Base-by-base conservation (phyloP, 2,113 vertebrate species). In the Centrocercus urophasianus region DNA sequence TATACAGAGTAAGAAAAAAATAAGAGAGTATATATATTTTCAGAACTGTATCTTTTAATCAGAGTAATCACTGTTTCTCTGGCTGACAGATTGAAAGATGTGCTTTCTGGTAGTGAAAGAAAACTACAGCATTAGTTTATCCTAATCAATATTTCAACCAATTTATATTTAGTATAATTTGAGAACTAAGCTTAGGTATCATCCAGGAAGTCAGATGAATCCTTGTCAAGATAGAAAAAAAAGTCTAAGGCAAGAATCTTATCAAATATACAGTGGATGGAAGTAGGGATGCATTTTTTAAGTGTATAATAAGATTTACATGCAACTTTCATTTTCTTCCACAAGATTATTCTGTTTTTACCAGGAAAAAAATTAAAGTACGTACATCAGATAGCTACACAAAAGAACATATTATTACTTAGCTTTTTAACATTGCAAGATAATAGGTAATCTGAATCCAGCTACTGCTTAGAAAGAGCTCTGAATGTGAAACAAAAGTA, bases 391-490 rank as follows among this genome's bases (percentile, higher is more conserved):
- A 90, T 79, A 64, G 50, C 36, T 87, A 66, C 52, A 93, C 91
- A 96, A 94, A 95, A 94, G 85, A 96, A 93, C 71, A 48, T 93
- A 73, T 92, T 91, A 93, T 91, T 94, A 93, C 89, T 85, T 89
- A 77, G 13, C 69, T 89, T 96, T 92, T 83, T 86, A 94, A 91
- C 43, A 75, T 93, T 85, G 60, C 72, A 91, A 89, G 87, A 93
- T 93, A 96, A 95, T 83, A 69, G 89, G 94, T 42, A 83, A 91
- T 80, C 72, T 83, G 84, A 91, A 86, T 91, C 85, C 64, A 89
- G 45, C 56, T 89, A 67, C 45, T 47, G 6, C 22, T 89, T 43
- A 87, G 28, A 72, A 11, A 83, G 43, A 76, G 24, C 21, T 89
- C 61, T 93, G 61, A 67, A 88, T 1, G 3, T 64, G 81, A 93